phyloP scores from a whole-genome alignment of 2,113 vertebrate species.

The Theropithecus gelada region DNA sequence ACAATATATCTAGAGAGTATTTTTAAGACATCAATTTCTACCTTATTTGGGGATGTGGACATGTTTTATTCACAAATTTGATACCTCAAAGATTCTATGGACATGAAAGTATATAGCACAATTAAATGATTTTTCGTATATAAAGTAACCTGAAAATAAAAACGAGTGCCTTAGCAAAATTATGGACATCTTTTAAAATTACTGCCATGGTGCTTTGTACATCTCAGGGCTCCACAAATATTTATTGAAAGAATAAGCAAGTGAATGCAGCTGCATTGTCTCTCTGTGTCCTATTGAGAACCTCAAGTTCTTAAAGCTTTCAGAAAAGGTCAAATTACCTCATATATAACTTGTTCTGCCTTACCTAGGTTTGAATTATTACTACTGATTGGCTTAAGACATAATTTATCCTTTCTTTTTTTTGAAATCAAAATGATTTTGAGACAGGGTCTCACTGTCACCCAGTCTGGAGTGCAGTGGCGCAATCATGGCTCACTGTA shows the following conservation, averaged over 20 bases:
- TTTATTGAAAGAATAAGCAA: not conserved
- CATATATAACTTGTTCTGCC: not conserved
- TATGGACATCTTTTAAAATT: constrained; percentile 18
- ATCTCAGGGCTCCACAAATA: not conserved
- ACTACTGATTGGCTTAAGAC: not conserved
- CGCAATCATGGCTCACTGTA: too few species aligned
- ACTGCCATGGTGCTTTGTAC: not conserved
- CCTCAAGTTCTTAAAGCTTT: not conserved
- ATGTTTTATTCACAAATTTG: not conserved
- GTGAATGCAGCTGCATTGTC: not conserved
- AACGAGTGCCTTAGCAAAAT: not conserved
- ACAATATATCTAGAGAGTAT: not conserved
- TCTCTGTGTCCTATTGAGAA: not conserved
- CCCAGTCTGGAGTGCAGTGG: too few species aligned
- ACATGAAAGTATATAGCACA: not conserved
- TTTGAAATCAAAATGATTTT: too few species aligned
- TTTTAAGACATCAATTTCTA: not conserved
- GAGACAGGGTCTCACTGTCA: too few species aligned
- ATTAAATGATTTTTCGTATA: not conserved
- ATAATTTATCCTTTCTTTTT: not conserved
- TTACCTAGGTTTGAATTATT: not conserved
- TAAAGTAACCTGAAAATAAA: constrained; percentile 31
- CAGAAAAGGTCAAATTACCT: not conserved
- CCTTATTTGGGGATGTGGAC: not conserved
- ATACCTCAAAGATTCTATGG: not conserved